Percentiles rank a stretch among this genome's conserved stretches.
These are phyloP conservation scores for Dexiosoma caninum DNA, from an alignment of 2,888 invertebrate species.

Conservation along the genomic window DNA sequence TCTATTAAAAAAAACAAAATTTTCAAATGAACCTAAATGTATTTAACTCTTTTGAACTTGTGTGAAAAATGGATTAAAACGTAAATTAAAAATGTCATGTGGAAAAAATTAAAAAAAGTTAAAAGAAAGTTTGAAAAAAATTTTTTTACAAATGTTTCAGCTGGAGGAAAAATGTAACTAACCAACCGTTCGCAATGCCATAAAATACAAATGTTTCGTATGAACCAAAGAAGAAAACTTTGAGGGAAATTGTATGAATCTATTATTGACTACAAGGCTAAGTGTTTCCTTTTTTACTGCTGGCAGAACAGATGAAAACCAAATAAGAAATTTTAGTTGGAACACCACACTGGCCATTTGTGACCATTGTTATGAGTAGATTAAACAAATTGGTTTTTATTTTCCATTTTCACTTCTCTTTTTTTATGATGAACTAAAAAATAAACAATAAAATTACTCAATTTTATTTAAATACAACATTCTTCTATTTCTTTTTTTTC, in stretches of 20 bases:
- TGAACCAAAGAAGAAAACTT: background rate
- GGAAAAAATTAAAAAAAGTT: background rate
- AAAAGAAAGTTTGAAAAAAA: slow-evolving; percentile 38
- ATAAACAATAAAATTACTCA: slow-evolving; percentile 45
- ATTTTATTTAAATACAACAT: slow-evolving; percentile 40
- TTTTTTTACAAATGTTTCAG: slow-evolving; percentile 40
- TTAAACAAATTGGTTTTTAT: slow-evolving; percentile 57
- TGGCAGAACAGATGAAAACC: background rate
- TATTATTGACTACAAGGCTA: slow-evolving; percentile 32
- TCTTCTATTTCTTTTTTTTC: background rate
- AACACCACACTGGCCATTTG: slow-evolving; percentile 51
- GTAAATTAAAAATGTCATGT: slow-evolving; percentile 16
- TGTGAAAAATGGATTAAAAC: slow-evolving; percentile 2
- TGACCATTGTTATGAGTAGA: slow-evolving; percentile 59
- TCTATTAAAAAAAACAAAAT: too few relatives aligned
- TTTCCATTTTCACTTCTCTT: slow-evolving; percentile 37
- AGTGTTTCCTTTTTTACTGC: background rate
- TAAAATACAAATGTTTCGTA: slow-evolving; percentile 48
- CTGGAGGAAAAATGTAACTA: background rate
- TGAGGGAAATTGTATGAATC: slow-evolving; percentile 12
- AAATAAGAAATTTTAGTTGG: slow-evolving; percentile 23
- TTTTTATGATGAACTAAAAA: slow-evolving; percentile 17
- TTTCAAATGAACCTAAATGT: slow-evolving; percentile 43
- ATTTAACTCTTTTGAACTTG: slow-evolving; percentile 32
- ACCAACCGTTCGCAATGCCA: background rate